Conservation (phyloP, 2,113 vertebrate genomes). For the Fukomys damarensis region DNA sequence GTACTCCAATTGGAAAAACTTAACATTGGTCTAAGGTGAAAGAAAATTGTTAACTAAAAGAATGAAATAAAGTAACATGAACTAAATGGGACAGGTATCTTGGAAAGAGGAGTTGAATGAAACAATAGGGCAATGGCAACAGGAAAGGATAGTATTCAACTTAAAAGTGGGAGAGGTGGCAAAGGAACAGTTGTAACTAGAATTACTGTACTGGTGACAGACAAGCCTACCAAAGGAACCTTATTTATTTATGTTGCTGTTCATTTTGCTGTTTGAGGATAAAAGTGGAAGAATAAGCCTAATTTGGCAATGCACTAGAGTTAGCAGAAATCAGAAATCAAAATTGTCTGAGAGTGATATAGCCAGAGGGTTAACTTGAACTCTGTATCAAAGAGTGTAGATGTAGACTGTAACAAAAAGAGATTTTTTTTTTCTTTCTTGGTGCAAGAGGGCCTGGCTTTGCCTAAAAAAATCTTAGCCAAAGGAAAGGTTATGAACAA, state of each 20-base stretch:
- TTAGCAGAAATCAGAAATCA: background rate
- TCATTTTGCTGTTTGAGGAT: background rate
- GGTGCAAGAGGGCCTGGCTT: background rate
- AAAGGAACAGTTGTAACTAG: background rate
- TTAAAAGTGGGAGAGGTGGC: background rate
- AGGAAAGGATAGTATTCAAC: background rate
- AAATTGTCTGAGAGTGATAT: background rate
- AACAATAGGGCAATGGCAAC: background rate
- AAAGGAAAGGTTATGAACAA: background rate
- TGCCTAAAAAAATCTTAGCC: background rate
- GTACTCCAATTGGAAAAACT: background rate
- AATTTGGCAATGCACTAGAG: background rate
- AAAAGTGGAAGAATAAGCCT: background rate
- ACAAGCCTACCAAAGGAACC: background rate
- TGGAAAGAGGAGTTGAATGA: background rate
- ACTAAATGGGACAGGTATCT: background rate
- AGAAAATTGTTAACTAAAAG: background rate
- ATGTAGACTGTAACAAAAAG: background rate
- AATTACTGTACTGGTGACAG: background rate
- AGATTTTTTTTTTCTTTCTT: constrained; percentile 16
- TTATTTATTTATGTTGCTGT: background rate
- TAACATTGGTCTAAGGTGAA: background rate
- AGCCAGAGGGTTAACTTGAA: background rate
- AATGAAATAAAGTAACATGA: background rate
- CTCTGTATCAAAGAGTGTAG: background rate